These are phyloP conservation scores for Pediacus dermestoides DNA, from an alignment of 2,888 invertebrate species.

Conservation along the genomic window DNA sequence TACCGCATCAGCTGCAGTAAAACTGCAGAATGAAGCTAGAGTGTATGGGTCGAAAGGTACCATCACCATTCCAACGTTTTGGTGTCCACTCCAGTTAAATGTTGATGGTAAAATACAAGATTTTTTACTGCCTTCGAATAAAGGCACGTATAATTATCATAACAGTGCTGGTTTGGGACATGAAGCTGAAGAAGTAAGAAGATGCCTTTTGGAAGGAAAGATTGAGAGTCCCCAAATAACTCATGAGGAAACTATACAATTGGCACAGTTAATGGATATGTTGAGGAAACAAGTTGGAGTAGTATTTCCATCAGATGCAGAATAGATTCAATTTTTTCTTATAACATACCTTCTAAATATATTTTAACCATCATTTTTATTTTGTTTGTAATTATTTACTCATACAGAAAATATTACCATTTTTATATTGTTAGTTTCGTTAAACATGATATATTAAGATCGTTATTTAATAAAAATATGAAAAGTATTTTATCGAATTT, in stretches of 20 bases:
- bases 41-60: constrained; percentile 62
- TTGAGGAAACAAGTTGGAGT: constrained; percentile 22
- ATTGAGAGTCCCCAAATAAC: constrained; percentile 20
- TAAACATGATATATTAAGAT: no score
- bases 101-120: constrained; percentile 54
- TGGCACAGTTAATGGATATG: constrained; percentile 23
- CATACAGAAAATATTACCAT: no score
- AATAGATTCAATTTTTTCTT: no score
- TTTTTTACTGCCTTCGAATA: constrained; percentile 12
- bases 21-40: constrained; percentile 59
- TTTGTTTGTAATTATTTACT: no score
- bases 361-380: no score
- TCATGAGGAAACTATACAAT: constrained; percentile 20
- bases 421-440: no score
- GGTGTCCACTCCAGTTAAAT: constrained; percentile 65
- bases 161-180: constrained; percentile 73
- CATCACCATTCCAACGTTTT: constrained; percentile 59
- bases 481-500: no score
- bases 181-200: constrained; percentile 72
- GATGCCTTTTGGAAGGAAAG: constrained; percentile 59
- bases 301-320: constrained; percentile 16
- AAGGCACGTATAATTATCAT: constrained; percentile 45
- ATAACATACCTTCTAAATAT: no score
- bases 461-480: no score
- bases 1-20: constrained; percentile 54